Evolutionary conservation across 2,797 vertebrate genomes (phyloP).

Genomic region (Oceanodroma leucorhoa): DNA sequence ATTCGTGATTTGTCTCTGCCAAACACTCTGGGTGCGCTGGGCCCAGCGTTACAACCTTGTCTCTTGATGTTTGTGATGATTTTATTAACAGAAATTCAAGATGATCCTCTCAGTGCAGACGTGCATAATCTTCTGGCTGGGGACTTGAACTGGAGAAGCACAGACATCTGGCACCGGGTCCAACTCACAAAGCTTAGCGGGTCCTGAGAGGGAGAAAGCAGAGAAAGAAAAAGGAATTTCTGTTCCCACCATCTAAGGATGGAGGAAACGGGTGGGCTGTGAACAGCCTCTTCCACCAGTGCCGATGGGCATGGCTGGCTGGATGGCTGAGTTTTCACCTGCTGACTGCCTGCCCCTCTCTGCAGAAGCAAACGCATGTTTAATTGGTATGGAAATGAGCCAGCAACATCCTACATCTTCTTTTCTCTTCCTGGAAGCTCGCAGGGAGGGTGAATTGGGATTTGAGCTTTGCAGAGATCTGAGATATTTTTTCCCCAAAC

Average conservation of each 20-base stretch:
- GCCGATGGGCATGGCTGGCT: neutral
- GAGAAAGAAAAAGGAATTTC: neutral
- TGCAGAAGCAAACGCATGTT: neutral
- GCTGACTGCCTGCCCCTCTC: neutral
- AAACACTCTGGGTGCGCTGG: neutral
- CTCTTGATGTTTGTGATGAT: neutral
- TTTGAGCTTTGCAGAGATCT: slow-evolving; percentile 8
- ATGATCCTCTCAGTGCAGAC: fast-evolving
- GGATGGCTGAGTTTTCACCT: neutral
- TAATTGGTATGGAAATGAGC: slow-evolving; percentile 14
- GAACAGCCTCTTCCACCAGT: neutral
- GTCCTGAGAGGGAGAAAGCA: neutral
- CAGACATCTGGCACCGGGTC: neutral
- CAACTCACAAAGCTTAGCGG: neutral
- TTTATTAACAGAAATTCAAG: neutral
- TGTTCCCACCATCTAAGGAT: neutral
- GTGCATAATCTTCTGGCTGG: neutral
- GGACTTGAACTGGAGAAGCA: neutral
- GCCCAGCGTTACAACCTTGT: fast-evolving
- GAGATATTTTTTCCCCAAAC: slow-evolving; percentile 17
- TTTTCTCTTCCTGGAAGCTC: neutral
- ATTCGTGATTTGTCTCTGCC: neutral
- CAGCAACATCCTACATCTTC: neutral
- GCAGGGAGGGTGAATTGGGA: neutral
- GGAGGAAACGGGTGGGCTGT: neutral